These are phyloP conservation scores for Meliscaeva auricollis DNA, from an alignment of 2,888 invertebrate species.

Conservation along the genomic window DNA sequence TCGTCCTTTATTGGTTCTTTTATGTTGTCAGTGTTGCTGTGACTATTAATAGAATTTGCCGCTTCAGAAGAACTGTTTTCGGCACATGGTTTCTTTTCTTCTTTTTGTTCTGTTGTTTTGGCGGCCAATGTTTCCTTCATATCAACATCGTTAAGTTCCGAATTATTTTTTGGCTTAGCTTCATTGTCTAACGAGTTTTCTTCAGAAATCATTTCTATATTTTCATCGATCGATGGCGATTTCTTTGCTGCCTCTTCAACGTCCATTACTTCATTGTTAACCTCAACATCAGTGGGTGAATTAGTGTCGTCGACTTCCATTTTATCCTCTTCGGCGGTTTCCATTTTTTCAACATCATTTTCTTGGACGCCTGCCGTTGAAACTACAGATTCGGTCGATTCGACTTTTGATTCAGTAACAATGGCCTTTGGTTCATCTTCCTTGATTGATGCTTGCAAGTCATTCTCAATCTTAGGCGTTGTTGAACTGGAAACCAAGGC, in stretches of 20 bases:
- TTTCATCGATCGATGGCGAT: not conserved
- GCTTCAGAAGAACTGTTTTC: constrained; percentile 7
- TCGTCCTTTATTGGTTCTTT: not conserved
- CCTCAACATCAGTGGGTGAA: not conserved
- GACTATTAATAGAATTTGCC: not conserved
- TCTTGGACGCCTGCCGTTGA: not conserved
- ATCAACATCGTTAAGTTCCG: not conserved
- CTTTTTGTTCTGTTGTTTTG: not conserved
- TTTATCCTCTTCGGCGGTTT: not conserved
- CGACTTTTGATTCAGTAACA: not conserved
- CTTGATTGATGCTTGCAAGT: not conserved
- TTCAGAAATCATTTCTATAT: constrained; percentile 24
- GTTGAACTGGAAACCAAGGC: constrained; percentile 49
- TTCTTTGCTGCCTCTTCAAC: constrained; percentile 7
- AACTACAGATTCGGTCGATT: constrained; percentile 15
- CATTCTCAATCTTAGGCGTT: constrained; percentile 32
- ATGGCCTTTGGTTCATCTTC: not conserved
- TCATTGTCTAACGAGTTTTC: constrained; percentile 24
- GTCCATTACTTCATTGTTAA: constrained; percentile 44
- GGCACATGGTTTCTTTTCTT: not conserved
- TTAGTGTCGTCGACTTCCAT: constrained; percentile 32
- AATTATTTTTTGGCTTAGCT: constrained; percentile 16
- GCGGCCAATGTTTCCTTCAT: constrained; percentile 1
- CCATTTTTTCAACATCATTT: constrained; percentile 26
- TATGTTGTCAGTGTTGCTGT: not conserved